Evolutionary conservation across 2,888 invertebrate species (phyloP).

Genomic region (Yponomeuta cagnagella): DNA sequence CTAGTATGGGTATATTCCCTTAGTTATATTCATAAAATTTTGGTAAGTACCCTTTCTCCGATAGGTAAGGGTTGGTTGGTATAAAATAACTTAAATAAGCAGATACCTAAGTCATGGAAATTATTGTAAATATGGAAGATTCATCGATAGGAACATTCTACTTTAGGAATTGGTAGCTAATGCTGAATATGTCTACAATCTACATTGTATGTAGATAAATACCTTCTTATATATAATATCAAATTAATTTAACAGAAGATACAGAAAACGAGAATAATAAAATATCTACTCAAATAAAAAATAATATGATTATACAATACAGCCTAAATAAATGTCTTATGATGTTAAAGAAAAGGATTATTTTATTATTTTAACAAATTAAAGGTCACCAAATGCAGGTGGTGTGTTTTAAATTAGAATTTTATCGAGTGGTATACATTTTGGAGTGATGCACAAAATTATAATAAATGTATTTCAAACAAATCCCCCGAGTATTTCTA

Average conservation of each 20-base stretch:
- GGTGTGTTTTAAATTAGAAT: slow-evolving; percentile 45
- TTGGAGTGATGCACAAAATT: slow-evolving; percentile 65
- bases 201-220: background rate
- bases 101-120: too few species aligned
- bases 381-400: slow-evolving; percentile 6
- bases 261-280: background rate
- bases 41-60: too few species aligned
- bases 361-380: slow-evolving; percentile 40
- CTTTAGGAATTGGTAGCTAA: too few species aligned
- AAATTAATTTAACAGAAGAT: background rate
- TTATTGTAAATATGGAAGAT: too few species aligned
- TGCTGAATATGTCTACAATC: too few species aligned
- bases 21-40: too few species aligned
- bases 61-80: too few species aligned
- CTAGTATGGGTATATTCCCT: too few species aligned
- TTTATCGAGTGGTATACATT: slow-evolving; percentile 49
- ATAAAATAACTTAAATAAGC: too few species aligned
- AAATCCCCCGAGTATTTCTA: slow-evolving; percentile 23
- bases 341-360: slow-evolving; percentile 35
- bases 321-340: slow-evolving; percentile 73
- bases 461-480: slow-evolving; percentile 63
- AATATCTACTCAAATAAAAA: background rate
- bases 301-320: slow-evolving; percentile 38
- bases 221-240: background rate
- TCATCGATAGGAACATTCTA: too few species aligned